Evolutionary conservation across 2,113 vertebrate genomes (phyloP), one percentile per base, ranked within the genome.

Genomic region (Gavialis gangeticus): DNA sequence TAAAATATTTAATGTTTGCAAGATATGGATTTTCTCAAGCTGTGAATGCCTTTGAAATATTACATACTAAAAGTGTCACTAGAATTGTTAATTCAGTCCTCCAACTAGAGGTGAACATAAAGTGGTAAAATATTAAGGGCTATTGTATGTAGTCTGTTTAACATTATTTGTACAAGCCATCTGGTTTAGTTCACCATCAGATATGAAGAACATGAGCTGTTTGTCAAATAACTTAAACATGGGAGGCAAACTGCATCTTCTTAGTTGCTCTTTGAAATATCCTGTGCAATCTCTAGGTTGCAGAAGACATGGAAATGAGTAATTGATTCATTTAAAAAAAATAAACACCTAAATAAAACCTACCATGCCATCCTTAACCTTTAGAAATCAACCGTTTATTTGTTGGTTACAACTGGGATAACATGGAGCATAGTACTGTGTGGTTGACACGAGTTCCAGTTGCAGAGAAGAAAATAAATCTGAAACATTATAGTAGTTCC

Each of bases 1-100:
- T 91, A 91, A 89, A 94, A 89, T 83, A 82, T 7, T 6, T 46
- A 12, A n/a, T 57, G 37, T 30, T 66, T 64, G 59, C 76, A 71
- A 71, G 85, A 59, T 64, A 71, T 60, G 25, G 64, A 58, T 37
- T 59, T 80, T 82, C 69, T 27, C 37, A 46, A 60, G 6, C 28
- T 85, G 10, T 82, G 66, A 86, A 28, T 91, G n/a, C 19, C 71
- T 93, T 15, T 81, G 82, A 93, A 92, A 79, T 91, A 79, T 10
- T 58, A n/a, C 73, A 62, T n/a, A 88, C 58, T 92, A 62, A 71
- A 96, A 87, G 1, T 88, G 89, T 80, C 80, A 58, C 5, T 75
- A 59, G 4, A 14, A 75, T 79, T 92, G 14, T 92, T 93, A 66
- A n/a, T 88, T 60, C 79, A 3, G 6, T 78, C 21, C 90, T 91